These are phyloP conservation scores for Malacosoma neustria DNA, from an alignment of 2,888 invertebrate genomes.

Conservation along the genomic window DNA sequence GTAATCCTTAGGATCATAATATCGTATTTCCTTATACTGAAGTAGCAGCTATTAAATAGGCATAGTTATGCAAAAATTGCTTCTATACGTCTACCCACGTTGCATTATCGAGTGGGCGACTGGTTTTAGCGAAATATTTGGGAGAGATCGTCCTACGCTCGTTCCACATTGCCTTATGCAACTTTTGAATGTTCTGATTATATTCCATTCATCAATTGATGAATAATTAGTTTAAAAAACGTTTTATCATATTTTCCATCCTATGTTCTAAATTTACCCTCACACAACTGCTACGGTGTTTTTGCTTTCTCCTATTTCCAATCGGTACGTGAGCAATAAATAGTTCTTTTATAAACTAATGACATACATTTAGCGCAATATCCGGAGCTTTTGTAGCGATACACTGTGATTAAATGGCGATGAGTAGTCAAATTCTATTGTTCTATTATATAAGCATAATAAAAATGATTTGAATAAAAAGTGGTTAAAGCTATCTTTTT, in stretches of 20 bases:
- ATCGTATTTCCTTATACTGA: background rate
- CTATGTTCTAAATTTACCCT: no score
- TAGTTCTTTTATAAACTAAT: constrained; percentile 21
- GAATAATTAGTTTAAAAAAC: constrained; percentile 19
- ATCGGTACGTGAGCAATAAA: no score
- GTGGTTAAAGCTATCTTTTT: no score
- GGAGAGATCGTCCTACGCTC: background rate
- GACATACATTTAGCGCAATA: constrained; percentile 28
- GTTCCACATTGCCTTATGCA: background rate
- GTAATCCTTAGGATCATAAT: background rate
- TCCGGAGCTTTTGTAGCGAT: constrained; percentile 30
- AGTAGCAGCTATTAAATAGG: background rate
- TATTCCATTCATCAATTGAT: background rate
- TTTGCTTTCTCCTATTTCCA: no score
- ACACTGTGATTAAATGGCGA: no score
- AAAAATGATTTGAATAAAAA: no score
- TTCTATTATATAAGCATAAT: no score
- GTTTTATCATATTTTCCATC: no score
- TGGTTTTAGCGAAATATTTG: background rate
- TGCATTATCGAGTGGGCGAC: background rate
- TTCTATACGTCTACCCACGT: background rate
- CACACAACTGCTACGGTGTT: no score
- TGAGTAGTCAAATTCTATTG: no score
- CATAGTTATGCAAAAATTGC: background rate
- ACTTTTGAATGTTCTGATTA: background rate